Conservation (phyloP, 2,797 vertebrate species). For the Fundulus diaphanus region DNA sequence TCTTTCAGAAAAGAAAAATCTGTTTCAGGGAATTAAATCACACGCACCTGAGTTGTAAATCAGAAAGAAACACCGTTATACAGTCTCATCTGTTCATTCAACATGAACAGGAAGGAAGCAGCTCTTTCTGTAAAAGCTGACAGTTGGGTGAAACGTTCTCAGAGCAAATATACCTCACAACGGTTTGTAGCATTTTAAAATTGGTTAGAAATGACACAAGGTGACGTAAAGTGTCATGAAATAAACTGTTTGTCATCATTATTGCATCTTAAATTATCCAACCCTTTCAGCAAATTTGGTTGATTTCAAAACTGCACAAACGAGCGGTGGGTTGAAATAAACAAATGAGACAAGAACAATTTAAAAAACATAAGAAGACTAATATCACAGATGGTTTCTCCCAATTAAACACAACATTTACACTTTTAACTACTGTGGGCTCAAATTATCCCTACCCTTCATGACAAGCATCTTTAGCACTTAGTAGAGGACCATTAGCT, state of each 20-base stretch:
- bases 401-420: no score
- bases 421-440: no score
- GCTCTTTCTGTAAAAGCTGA: neutral
- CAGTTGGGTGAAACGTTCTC: constrained; percentile 11
- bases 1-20: neutral
- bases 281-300: no score
- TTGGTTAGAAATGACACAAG: neutral
- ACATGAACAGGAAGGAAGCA: neutral
- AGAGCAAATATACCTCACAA: neutral
- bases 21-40: neutral
- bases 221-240: neutral
- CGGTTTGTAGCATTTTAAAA: neutral
- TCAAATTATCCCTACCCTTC: no score
- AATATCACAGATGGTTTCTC: no score
- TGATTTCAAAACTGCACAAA: no score
- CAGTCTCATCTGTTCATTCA: neutral
- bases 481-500: no score
- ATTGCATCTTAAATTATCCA: no score
- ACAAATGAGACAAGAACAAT: no score
- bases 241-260: neutral
- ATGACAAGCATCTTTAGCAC: no score
- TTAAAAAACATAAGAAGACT: no score
- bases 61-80: neutral
- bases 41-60: neutral
- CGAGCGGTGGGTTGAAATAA: no score